Evolutionary conservation across 2,888 invertebrate species (phyloP), one percentile per base, ranked within the genome.

Genomic region (Cheilosia pagana): DNA sequence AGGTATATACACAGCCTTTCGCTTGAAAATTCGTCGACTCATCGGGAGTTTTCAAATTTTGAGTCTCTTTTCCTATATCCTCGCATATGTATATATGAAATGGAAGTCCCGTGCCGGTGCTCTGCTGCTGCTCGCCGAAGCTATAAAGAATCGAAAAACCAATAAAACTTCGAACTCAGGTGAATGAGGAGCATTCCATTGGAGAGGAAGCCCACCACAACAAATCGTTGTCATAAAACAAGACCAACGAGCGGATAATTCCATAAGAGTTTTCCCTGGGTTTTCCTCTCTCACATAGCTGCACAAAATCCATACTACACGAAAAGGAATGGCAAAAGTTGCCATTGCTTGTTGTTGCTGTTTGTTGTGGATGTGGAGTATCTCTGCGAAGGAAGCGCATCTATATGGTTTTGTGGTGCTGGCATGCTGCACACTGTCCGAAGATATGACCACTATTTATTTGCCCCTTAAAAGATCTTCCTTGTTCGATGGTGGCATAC

Each of bases 161-260:
- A 85, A 85, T 85, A 79, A 85, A 81, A 81, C 75, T 76, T 35
- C 71, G 43, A 76, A 85, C 81, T 85, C 81, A 81, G 71, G 75
- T 85, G 81, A 85, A 85, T 79, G 79, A 85, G 75, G 70, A 85
- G 78, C 83, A 85, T 85, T 79, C 82, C 83, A 63, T 65, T 74
- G 75, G 79, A 53, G 67, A 71, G 71, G 75, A 85, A 76, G 65
- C 85, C 81, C 75, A 85, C 78, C 81, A 76, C 81, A 81, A 81
- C 85, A 85, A 85, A 85, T 85, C 85, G 85, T 81, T 85, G 85
- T 85, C 85, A 85, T 85, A 85, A 85, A 81, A 81, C 75, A 81
- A 85, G 81, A 85, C 85, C 85, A 85, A 81, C 85, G 85, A 85
- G 81, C 85, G 81, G 79, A 81, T 79, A 81, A 81, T 85, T 81